A percentile compares a stretch with the other conserved stretches of the same genome.
These are phyloP conservation scores for Bombus vancouverensis DNA, from an alignment of 1,140 invertebrate genomes.

Conservation along the genomic window DNA sequence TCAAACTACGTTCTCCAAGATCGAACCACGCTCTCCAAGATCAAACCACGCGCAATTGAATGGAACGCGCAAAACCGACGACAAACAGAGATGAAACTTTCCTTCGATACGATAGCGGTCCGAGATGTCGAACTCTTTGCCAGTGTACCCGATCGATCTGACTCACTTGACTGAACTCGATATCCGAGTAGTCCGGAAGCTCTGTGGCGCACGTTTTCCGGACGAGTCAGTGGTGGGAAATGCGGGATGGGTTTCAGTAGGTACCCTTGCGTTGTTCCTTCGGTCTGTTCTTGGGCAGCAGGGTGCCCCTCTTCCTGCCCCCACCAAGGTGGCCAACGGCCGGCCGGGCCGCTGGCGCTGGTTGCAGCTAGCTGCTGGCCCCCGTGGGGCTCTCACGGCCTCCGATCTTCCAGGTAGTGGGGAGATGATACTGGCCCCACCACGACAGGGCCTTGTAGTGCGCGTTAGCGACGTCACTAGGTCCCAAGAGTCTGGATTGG, in stretches of 20 bases:
- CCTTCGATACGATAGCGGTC: not conserved
- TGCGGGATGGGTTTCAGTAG: constrained; percentile 71
- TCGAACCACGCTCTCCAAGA: not conserved
- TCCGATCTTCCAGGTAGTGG: constrained; percentile 56
- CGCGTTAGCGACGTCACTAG: constrained; percentile 72
- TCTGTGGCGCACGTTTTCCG: constrained; percentile 73
- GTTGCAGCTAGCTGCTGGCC: constrained; percentile 62
- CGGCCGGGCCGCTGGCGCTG: constrained; percentile 59
- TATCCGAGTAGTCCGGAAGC: constrained; percentile 61
- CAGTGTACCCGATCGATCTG: constrained; percentile 49
- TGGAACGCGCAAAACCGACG: not conserved
- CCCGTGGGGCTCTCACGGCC: constrained; percentile 62
- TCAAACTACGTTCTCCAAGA: too few species aligned
- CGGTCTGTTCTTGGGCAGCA: constrained; percentile 58
- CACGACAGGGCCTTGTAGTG: constrained; percentile 41
- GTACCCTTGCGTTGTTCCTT: constrained; percentile 63
- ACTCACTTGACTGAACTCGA: constrained; percentile 67
- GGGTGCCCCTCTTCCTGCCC: constrained; percentile 69
- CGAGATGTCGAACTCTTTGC: not conserved
- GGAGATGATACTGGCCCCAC: constrained; percentile 60
- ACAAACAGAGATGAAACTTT: not conserved
- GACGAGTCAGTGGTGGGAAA: constrained; percentile 78
- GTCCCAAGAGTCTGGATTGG: constrained; percentile 72
- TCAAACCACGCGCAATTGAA: not conserved
- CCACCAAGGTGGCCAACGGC: constrained; percentile 61